Base-by-base conservation (phyloP, 2,113 vertebrate species). In the Nothobranchius furzeri region DNA sequence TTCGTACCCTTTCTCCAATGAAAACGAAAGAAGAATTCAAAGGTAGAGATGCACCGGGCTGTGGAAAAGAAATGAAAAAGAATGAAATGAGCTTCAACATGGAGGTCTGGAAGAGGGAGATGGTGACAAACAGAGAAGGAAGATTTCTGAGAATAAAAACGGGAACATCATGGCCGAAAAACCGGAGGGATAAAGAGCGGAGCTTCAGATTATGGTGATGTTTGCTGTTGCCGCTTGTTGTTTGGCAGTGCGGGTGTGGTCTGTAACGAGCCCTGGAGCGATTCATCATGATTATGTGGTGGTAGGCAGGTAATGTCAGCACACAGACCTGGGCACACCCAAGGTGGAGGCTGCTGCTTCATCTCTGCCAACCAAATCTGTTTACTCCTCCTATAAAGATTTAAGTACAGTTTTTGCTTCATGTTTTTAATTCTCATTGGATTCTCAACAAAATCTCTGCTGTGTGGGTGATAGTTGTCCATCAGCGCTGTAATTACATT, bases 271-370 rank as follows among this genome's bases (percentile, higher is more conserved):
- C 67, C 60, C 75, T 60, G 49, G 25, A 76, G 84, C 54, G 78
- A 93, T 93, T 92, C 81, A 91, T 93, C 91, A 90, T 88, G 87
- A 91, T 93, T 91, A 91, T 87, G 86, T 75, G 83, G 74, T 74
- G 75, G 73, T 83, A 78, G 90, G 85, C 90, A 92, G 90, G 89
- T 88, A 86, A 89, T 91, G 90, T 91, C 88, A 79, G 86, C 76
- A 84, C 84, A 78, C 73, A 79, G 65, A 66, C 68, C 84, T 63
- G 64, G 73, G 82, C 81, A 54, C 64, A 81, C 60, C 12, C n/a
- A 62, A 72, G 82, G 80, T 57, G 9, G 72, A 72, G 57, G 78
- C 74, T 62, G 68, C 59, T 6, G 68, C 79, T 89, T 83, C 83
- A 68, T 82, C 65, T 80, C 60, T 78, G 68, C 75, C 71, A 83